Conservation (phyloP, 2,888 invertebrate species). For the Ophion ventricosus region DNA sequence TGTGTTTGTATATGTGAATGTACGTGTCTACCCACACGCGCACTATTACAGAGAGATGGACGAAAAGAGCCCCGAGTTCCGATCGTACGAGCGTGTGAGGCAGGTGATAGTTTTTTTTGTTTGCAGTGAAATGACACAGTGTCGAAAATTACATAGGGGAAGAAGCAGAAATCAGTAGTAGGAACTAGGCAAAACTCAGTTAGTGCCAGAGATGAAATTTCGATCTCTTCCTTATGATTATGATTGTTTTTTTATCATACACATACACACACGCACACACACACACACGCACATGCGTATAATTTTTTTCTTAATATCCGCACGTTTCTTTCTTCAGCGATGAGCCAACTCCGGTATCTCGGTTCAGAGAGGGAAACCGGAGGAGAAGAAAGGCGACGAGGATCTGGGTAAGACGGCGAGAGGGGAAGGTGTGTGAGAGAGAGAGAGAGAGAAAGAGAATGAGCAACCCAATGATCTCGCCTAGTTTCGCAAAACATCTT, state of each 20-base stretch:
- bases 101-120: constrained; percentile 58
- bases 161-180: constrained; percentile 36
- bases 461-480: constrained; percentile 54
- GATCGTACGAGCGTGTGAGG: constrained; percentile 57
- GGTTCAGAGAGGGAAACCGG: no score
- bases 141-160: constrained; percentile 78
- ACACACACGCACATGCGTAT: neutral
- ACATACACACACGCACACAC: neutral
- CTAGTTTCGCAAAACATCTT: constrained; percentile 58
- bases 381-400: neutral
- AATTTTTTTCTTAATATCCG: constrained; percentile 34
- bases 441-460: constrained; percentile 1
- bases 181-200: constrained; percentile 23
- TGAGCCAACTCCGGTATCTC: neutral
- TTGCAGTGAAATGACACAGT: constrained; percentile 77
- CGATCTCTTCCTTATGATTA: constrained; percentile 48
- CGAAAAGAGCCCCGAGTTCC: neutral
- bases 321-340: constrained; percentile 36
- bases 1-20: no score
- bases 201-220: constrained; percentile 51
- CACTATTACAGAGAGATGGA: constrained; percentile 17
- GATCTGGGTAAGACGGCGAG: neutral
- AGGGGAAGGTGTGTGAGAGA: neutral
- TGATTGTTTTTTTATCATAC: constrained; percentile 2
- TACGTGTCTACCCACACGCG: no score